phyloP scores from a whole-genome alignment of 2,888 invertebrate species.

The Aphrophora alni region DNA sequence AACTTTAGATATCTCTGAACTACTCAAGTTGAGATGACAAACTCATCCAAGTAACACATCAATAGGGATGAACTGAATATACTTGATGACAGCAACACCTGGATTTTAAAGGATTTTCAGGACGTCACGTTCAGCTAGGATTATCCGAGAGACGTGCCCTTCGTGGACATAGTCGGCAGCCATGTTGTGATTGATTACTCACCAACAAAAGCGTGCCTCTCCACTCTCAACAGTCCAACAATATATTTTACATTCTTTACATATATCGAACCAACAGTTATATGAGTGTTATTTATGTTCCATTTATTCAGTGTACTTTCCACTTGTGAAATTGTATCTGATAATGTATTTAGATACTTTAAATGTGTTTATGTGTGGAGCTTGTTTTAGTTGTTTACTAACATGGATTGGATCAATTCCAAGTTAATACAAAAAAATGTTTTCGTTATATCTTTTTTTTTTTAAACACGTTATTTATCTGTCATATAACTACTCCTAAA shows the following conservation, averaged over 20 bases:
- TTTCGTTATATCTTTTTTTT: no score
- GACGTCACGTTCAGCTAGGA: not conserved
- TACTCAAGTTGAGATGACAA: no score
- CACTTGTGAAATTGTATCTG: not conserved
- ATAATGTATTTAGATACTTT: no score
- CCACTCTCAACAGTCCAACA: not conserved
- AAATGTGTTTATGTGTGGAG: no score
- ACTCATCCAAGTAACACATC: not conserved
- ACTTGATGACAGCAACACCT: not conserved
- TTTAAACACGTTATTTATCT: no score
- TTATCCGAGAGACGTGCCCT: slow-evolving; percentile 6
- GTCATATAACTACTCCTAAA: no score
- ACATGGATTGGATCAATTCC: no score
- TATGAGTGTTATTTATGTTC: not conserved
- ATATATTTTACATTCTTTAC: not conserved
- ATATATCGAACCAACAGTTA: not conserved
- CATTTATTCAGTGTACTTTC: not conserved
- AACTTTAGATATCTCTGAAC: no score
- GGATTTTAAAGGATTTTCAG: slow-evolving; percentile 1
- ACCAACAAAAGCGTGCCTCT: slow-evolving; percentile 2
- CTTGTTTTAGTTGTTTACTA: no score
- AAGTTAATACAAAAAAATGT: no score
- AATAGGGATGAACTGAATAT: not conserved
- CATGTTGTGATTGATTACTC: slow-evolving; percentile 1
- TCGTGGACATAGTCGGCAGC: not conserved